phyloP scores from a whole-genome alignment of 2,797 vertebrate genomes.

The Jordanella pulchra region DNA sequence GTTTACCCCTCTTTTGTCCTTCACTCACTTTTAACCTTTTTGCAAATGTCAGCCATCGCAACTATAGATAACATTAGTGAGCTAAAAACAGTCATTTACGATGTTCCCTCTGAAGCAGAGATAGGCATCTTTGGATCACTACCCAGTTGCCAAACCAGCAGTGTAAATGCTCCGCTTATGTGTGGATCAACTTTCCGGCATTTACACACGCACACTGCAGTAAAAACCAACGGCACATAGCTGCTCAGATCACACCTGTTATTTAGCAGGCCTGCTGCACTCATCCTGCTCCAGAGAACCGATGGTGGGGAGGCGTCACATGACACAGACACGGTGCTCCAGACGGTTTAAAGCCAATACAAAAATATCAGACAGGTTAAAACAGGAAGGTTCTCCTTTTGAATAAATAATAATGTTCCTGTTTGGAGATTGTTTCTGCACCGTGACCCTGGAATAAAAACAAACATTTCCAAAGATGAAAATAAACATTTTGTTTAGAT shows the following conservation, averaged over 20 bases:
- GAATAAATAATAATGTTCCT: constrained; percentile 1
- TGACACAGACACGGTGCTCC: background rate
- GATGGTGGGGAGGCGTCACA: background rate
- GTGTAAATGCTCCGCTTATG: constrained; percentile 8
- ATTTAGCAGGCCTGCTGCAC: background rate
- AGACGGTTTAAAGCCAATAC: background rate
- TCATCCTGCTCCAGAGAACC: background rate
- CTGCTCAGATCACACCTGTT: constrained; percentile 43
- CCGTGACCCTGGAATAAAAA: no score
- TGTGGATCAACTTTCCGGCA: constrained; percentile 45
- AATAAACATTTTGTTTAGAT: background rate
- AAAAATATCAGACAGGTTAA: background rate
- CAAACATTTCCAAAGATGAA: background rate
- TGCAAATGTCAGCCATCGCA: constrained; percentile 20
- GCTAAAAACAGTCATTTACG: constrained; percentile 55
- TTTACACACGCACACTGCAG: background rate
- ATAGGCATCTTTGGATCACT: constrained; percentile 45
- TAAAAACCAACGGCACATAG: constrained; percentile 17
- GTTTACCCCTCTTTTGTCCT: background rate
- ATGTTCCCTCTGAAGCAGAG: constrained; percentile 34
- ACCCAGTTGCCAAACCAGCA: constrained; percentile 24
- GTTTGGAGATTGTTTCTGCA: constrained; percentile 22
- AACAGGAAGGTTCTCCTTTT: background rate
- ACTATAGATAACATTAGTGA: constrained; percentile 19
- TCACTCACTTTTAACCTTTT: constrained; percentile 26